Evolutionary conservation across 2,113 vertebrate genomes (phyloP).

Genomic region (Heliornis fulica): DNA sequence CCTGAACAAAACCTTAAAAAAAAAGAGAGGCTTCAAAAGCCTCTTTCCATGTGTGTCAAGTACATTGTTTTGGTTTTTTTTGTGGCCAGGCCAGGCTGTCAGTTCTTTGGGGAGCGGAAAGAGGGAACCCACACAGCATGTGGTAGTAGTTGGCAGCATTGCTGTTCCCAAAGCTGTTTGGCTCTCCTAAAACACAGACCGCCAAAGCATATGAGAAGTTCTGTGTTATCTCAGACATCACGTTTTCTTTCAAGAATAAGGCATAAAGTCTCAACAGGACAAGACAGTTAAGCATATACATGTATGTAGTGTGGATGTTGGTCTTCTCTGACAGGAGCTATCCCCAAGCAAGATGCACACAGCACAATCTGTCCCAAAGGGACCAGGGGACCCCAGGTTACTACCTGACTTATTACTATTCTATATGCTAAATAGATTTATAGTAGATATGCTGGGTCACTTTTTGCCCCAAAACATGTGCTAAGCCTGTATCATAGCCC

Average conservation of each 20-base stretch:
- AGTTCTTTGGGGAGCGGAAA: slow-evolving; percentile 25
- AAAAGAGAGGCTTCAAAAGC: too few relatives aligned
- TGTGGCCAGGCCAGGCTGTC: not conserved
- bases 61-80: not conserved
- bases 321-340: not conserved
- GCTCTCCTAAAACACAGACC: not conserved
- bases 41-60: not conserved
- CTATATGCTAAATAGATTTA: not conserved
- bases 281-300: not conserved
- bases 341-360: not conserved
- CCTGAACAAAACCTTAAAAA: not conserved
- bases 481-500: not conserved
- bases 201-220: not conserved
- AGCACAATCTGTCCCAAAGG: not conserved
- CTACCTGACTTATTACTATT: not conserved
- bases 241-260: not conserved
- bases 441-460: not conserved
- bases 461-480: not conserved
- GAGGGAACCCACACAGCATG: slow-evolving; percentile 52
- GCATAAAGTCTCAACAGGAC: not conserved
- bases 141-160: not conserved
- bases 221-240: not conserved
- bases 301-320: not conserved
- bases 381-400: not conserved
- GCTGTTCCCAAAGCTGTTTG: slow-evolving; percentile 20